A percentile compares a stretch with the other conserved stretches of the same genome.
phyloP scores from a whole-genome alignment of 2,888 invertebrate genomes.

The Aquatica leii region DNA sequence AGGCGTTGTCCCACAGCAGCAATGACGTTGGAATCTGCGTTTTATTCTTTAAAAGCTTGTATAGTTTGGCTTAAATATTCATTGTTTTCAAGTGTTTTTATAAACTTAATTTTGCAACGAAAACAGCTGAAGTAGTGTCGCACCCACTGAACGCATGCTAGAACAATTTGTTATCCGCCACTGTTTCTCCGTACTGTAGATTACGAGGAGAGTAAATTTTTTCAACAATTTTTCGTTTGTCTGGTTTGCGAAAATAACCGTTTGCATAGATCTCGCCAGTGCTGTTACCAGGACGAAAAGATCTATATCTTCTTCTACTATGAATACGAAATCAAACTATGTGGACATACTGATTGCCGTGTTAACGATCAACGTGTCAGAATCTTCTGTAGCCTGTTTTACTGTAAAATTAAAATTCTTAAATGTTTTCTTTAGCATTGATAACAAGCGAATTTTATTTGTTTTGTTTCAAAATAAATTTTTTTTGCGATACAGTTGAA shows the following conservation, averaged over 20 bases:
- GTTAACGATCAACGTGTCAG: background rate
- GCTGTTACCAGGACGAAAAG: background rate
- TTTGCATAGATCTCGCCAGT: background rate
- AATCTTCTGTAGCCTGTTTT: background rate
- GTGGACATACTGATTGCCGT: background rate
- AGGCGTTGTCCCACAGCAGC: background rate
- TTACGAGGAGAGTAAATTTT: background rate
- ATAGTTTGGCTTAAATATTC: background rate
- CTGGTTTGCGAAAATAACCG: conserved; percentile 3
- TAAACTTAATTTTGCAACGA: background rate
- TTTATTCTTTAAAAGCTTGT: background rate
- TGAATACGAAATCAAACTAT: background rate
- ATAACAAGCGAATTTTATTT: conserved; percentile 13
- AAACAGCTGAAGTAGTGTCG: background rate
- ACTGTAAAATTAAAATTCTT: background rate
- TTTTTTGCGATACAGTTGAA: conserved; percentile 9
- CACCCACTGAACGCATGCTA: conserved; percentile 3
- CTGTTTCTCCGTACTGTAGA: background rate
- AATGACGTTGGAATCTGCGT: background rate
- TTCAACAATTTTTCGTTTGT: background rate
- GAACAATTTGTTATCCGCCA: conserved; percentile 3
- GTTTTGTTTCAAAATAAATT: background rate
- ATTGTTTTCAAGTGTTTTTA: background rate
- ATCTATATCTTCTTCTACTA: conserved; percentile 14
- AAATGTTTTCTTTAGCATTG: background rate